Percentiles rank a stretch among this genome's conserved stretches.
Conservation (phyloP, 92 coral and sea anemone species). For the Diadumene lineata region DNA sequence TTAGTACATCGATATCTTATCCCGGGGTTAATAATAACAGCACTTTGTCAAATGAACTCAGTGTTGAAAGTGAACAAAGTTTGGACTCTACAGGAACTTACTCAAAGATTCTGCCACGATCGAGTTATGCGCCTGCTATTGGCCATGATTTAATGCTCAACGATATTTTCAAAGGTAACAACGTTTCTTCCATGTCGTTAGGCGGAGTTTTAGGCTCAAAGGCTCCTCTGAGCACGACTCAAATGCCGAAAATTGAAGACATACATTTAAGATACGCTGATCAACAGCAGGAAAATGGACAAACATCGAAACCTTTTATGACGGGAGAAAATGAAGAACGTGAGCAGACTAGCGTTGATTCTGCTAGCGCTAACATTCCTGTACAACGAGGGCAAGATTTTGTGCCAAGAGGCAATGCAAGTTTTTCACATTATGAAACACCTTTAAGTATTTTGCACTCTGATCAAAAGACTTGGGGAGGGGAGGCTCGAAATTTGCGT, state of each 20-base stretch:
- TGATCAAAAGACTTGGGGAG: constrained; percentile 3
- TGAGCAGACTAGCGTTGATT: not conserved
- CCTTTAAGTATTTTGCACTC: constrained; percentile 25
- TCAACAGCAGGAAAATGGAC: not conserved
- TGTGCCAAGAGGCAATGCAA: not conserved
- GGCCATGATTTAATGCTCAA: not conserved
- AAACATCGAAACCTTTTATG: not conserved
- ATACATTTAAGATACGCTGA: not conserved
- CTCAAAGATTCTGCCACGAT: not conserved
- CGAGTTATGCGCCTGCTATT: not conserved
- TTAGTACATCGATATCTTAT: not conserved
- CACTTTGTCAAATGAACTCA: not conserved
- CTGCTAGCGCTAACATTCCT: not conserved
- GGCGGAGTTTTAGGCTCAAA: not conserved
- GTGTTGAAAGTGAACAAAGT: not conserved
- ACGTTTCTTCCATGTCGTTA: not conserved
- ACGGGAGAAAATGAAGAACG: not conserved
- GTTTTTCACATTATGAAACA: constrained; percentile 31
- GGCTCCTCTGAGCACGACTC: not conserved
- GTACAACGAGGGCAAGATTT: not conserved
- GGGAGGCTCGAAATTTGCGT: not conserved
- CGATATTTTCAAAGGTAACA: not conserved
- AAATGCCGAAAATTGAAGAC: not conserved
- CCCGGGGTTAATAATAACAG: not conserved
- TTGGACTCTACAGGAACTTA: not conserved